Percentiles rank a stretch among this genome's conserved stretches.
These are phyloP conservation scores for Pyrrhosoma nymphula DNA, from an alignment of 2,888 invertebrate genomes.

Conservation along the genomic window DNA sequence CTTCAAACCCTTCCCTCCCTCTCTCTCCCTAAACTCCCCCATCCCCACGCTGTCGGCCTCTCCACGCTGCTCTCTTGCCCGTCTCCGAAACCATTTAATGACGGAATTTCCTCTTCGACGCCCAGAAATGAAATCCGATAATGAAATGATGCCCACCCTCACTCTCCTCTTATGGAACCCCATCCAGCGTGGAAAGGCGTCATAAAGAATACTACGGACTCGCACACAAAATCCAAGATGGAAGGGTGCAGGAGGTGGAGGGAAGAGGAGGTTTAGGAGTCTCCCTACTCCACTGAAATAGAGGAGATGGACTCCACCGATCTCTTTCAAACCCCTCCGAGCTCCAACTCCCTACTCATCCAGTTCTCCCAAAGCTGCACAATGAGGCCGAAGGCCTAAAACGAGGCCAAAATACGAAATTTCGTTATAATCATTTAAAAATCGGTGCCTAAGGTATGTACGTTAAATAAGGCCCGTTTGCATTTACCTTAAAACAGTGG, in stretches of 20 bases:
- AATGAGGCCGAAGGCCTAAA: too few relatives aligned
- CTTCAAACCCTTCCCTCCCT: background rate
- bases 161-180: background rate
- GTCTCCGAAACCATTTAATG: conserved; percentile 27
- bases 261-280: too few relatives aligned
- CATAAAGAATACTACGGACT: background rate
- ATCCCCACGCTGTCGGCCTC: background rate
- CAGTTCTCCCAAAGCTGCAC: background rate
- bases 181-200: conserved; percentile 18
- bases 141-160: conserved; percentile 15
- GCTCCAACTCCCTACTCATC: too few relatives aligned
- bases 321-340: too few relatives aligned
- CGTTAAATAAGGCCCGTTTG: too few relatives aligned
- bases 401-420: too few relatives aligned
- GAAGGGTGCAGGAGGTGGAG: background rate
- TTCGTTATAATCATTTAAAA: too few relatives aligned
- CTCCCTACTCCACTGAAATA: too few relatives aligned
- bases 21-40: background rate
- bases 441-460: too few relatives aligned
- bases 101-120: conserved; percentile 8
- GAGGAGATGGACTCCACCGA: too few relatives aligned
- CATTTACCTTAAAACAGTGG: too few relatives aligned
- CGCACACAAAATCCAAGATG: background rate
- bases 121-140: conserved; percentile 33
- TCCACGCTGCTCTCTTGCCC: background rate